A percentile compares a stretch with the other conserved stretches of the same genome.
These are phyloP conservation scores for Oceanodroma leucorhoa DNA, from an alignment of 2,797 vertebrate genomes.

Conservation along the genomic window DNA sequence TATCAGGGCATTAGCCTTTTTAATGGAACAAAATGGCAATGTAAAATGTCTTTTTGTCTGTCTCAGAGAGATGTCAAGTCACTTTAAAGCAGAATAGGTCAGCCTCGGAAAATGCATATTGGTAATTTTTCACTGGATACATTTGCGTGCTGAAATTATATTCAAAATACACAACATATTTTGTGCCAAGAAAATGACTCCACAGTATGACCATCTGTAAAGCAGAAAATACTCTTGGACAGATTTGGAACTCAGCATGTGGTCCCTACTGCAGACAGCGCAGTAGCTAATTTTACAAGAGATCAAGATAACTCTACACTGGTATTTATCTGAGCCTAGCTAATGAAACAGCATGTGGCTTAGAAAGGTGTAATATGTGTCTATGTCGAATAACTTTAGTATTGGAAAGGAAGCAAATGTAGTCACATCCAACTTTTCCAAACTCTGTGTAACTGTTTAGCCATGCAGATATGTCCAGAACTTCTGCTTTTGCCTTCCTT, in stretches of 20 bases:
- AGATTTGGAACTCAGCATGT: constrained; percentile 30
- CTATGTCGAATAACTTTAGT: neutral
- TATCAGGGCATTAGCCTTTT: constrained; percentile 4
- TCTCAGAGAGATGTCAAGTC: neutral
- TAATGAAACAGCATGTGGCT: neutral
- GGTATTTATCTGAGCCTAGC: neutral
- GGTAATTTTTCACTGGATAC: neutral
- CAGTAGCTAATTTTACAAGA: constrained; percentile 27
- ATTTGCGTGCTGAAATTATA: neutral
- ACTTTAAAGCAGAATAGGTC: neutral
- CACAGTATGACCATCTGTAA: constrained; percentile 23
- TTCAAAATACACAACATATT: neutral
- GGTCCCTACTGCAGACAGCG: neutral
- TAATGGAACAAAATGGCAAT: neutral
- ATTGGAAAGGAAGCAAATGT: neutral
- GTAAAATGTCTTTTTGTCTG: neutral
- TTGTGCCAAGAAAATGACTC: constrained; percentile 24
- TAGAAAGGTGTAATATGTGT: neutral
- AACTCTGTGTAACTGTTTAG: neutral
- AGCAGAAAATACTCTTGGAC: constrained; percentile 27
- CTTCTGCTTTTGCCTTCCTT: neutral
- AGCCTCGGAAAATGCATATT: neutral
- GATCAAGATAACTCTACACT: neutral
- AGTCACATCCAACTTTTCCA: neutral
- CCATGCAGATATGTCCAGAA: neutral